Conservation (phyloP, 2,113 vertebrate genomes). For the Lepisosteus oculatus region DNA sequence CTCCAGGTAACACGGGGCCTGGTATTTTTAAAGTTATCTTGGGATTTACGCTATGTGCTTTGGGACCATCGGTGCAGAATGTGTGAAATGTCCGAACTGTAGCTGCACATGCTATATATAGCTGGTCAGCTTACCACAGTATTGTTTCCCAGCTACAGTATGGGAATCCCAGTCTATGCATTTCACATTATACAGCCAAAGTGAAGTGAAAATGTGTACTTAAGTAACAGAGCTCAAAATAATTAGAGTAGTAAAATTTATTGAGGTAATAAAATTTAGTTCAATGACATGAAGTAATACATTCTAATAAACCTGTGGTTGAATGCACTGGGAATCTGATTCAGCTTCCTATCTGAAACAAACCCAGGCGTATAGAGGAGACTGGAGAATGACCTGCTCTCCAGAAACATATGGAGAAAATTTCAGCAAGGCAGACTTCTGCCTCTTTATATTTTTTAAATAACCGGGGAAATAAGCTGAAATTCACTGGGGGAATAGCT, state of each 20-base stretch:
- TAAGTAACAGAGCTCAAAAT: conserved; percentile 40
- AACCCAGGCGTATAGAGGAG: conserved; percentile 34
- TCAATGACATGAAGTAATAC: conserved; percentile 43
- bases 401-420: conserved; percentile 56
- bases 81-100: conserved; percentile 45
- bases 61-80: conserved; percentile 36
- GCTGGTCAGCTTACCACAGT: conserved; percentile 19
- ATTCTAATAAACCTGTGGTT: conserved; percentile 43
- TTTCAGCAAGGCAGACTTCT: conserved; percentile 44
- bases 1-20: conserved; percentile 52
- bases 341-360: conserved; percentile 41
- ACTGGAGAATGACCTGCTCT: conserved; percentile 29
- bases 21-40: conserved; percentile 37
- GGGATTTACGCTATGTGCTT: conserved; percentile 36
- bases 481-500: conserved; percentile 22
- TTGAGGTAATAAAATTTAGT: conserved; percentile 41
- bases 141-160: conserved; percentile 17
- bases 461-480: conserved; percentile 22
- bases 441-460: conserved; percentile 36
- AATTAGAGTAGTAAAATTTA: conserved; percentile 37
- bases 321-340: conserved; percentile 41
- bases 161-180: background rate
- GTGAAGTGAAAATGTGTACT: conserved; percentile 46
- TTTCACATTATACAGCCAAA: conserved; percentile 25
- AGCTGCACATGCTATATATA: conserved; percentile 27